Evolutionary conservation across 2,888 invertebrate species (phyloP).

Genomic region (Dorcus parallelipipedus): DNA sequence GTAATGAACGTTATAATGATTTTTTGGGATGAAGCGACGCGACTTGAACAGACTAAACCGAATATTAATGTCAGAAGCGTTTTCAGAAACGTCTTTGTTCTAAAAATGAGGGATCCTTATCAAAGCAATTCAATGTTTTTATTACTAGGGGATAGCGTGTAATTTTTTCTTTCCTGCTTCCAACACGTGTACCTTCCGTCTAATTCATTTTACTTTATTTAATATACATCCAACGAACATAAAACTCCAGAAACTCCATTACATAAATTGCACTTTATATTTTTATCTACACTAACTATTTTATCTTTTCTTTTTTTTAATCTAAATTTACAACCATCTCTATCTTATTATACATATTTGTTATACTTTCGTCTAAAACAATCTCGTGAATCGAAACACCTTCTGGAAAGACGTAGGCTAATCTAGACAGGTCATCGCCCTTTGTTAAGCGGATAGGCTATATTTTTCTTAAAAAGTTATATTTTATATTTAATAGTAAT

Average conservation of each 20-base stretch:
- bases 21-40: slow-evolving; percentile 38
- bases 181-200: slow-evolving; percentile 8
- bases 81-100: slow-evolving; percentile 45
- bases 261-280: not conserved
- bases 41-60: slow-evolving; percentile 35
- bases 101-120: slow-evolving; percentile 44
- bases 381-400: no score
- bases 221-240: slow-evolving; percentile 6
- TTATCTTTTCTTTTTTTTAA: no score
- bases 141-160: slow-evolving; percentile 34
- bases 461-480: no score
- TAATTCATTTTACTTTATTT: slow-evolving; percentile 14
- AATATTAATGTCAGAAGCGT: slow-evolving; percentile 46
- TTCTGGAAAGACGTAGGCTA: no score
- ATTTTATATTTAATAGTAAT: no score
- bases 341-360: no score
- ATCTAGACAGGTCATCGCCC: no score
- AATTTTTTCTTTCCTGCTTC: slow-evolving; percentile 16
- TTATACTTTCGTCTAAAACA: no score
- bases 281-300: not conserved
- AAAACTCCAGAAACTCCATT: slow-evolving; percentile 3
- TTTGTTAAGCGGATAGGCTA: no score
- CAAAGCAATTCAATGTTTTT: slow-evolving; percentile 44
- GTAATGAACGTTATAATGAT: slow-evolving; percentile 45
- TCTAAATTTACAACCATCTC: no score